Evolutionary conservation across 1,140 invertebrate genomes (phyloP).

Genomic region (Frieseomelitta varia): DNA sequence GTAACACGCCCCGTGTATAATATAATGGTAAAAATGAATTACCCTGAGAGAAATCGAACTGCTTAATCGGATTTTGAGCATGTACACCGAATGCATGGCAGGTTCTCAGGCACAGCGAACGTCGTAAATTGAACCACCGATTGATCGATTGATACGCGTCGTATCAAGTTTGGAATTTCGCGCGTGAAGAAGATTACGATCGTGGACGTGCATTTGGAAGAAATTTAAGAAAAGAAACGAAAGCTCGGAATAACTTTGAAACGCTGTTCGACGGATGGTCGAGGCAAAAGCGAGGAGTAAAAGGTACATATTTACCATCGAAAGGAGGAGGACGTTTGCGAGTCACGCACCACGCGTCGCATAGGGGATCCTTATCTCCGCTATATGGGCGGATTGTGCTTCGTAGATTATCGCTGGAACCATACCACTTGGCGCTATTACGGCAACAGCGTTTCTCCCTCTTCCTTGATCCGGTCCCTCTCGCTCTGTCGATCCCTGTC

Average conservation of each 20-base stretch:
- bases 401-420: conserved; percentile 66
- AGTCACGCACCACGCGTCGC: conserved; percentile 53
- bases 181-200: no score
- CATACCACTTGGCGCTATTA: conserved; percentile 51
- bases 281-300: conserved; percentile 54
- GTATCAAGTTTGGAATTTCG: no score
- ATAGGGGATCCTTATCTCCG: conserved; percentile 70
- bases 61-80: background rate
- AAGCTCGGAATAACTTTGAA: background rate
- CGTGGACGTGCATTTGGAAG: no score
- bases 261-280: no score
- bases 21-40: conserved; percentile 55
- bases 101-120: no score
- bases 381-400: conserved; percentile 72
- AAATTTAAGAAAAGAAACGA: no score
- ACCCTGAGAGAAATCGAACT: conserved; percentile 5
- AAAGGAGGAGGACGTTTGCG: conserved; percentile 54
- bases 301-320: conserved; percentile 66
- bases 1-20: conserved; percentile 14
- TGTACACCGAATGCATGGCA: no score
- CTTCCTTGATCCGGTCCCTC: background rate
- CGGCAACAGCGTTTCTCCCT: conserved; percentile 15
- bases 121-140: no score
- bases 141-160: no score
- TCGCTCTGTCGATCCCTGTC: conserved; percentile 4